Base-by-base conservation (phyloP, 2,888 invertebrate species). In the Tholera decimalis region DNA sequence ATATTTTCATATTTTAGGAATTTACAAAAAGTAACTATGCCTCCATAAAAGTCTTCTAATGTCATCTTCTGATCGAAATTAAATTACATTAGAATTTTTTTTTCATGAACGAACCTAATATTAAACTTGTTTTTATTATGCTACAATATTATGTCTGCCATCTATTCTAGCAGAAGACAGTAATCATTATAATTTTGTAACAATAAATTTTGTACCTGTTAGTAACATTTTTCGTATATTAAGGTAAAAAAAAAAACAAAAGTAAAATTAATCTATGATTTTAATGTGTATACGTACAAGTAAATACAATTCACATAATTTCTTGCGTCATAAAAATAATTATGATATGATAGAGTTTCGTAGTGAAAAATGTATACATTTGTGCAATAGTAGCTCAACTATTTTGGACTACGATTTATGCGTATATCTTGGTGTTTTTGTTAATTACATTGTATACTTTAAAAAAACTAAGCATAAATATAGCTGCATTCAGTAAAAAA, bases 251-350 rank as follows among this genome's bases (percentile, higher is more conserved):
- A n/a, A 33, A 53, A 26, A 55, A 13, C 22, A 9, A n/a, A 2
- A 30, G 7, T 39, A n/a, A 9, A 35, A 46, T 13, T 6, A 18
- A 18, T 15, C 6, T 20, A 65, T 39, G 2, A 22, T 46, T 67
- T 64, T 68, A 26, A 20, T 67, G 8, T 24, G 24, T 37, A 22
- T 24, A 37, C 20, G 46, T 35, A 35, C 15, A 35, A 30, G 7
- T 37, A 28, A 30, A 0, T 35, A 4, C 2, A 46, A 24, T 67
- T 33, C 6, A 57, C n/a, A 65, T 20, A 50, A 13, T 35, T 30
- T 28, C 5, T 57, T 44, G 0, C 9, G 8, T 8, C 30, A 18
- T 35, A 3, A 41, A 26, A 9, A 51, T n/a, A 56, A 39, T 22
- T 39, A 63, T 24, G 22, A 28, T 39, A 63, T 24, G 22, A 3